phyloP scores from a whole-genome alignment of 2,888 invertebrate species.

The Metalampra italica region DNA sequence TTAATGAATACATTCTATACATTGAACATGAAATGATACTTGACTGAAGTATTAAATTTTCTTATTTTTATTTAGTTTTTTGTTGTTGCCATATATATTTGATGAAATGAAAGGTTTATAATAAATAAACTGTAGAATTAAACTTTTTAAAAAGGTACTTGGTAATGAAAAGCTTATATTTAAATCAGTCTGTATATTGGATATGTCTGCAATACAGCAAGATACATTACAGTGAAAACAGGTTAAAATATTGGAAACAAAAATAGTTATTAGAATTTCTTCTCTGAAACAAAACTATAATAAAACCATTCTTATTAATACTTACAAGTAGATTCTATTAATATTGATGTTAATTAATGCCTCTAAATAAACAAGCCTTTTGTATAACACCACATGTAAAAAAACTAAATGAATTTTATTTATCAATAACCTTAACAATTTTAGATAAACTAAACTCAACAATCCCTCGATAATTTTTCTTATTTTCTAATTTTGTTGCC shows the following conservation, averaged over 20 bases:
- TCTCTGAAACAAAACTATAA: constrained; percentile 76
- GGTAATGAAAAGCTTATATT: constrained; percentile 19
- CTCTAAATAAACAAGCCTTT: constrained; percentile 72
- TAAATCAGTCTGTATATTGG: constrained; percentile 80
- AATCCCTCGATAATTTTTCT: constrained; percentile 69
- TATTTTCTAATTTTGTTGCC: constrained; percentile 74
- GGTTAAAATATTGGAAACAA: constrained; percentile 77
- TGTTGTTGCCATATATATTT: too few species aligned
- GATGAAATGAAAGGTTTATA: too few species aligned
- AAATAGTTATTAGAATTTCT: constrained; percentile 77
- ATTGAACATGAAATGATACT: not conserved
- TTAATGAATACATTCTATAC: not conserved
- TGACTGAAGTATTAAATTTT: not conserved
- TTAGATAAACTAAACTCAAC: constrained; percentile 75
- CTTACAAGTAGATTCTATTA: constrained; percentile 69
- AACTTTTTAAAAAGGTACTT: too few species aligned
- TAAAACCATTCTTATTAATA: constrained; percentile 75
- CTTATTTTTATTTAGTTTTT: too few species aligned
- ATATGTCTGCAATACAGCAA: constrained; percentile 80
- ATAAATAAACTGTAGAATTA: too few species aligned
- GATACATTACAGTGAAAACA: constrained; percentile 78
- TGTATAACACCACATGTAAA: constrained; percentile 63
- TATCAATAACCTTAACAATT: constrained; percentile 73
- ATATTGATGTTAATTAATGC: constrained; percentile 77
- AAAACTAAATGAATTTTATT: constrained; percentile 59